Base-by-base conservation (phyloP, 2,888 invertebrate genomes). In the Odontothrips loti region DNA sequence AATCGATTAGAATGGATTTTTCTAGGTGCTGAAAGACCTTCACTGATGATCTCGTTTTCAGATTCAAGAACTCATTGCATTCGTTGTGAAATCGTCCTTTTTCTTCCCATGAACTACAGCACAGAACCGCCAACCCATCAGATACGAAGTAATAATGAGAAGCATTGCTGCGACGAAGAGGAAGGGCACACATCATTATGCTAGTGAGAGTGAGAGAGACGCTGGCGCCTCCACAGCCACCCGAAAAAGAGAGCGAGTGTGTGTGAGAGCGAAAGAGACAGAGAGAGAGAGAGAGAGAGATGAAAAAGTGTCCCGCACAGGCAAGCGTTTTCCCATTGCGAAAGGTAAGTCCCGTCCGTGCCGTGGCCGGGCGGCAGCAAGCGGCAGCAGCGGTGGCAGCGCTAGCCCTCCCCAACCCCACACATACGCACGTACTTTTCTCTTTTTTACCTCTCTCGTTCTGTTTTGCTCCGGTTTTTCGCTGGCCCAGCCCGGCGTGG, bases 381-480 rank as follows among this genome's bases (percentile, higher is more conserved):
- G 20, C 68, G 23, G 23, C 34, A 43, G 34, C 34, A 2, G n/a
- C 68, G 17, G 20, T 68, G 9, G 68, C 27, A 27, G 9, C 11
- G 23, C 68, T 27, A 75, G 17, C 58, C 58, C 58, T 17, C 68
- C 10, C 20, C 68, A 23, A 9, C 23, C 68, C 4, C 68, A 75
- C 68, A 75, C 68, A 27, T 27, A 75, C 68, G 27, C 68, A 27
- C 27, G 3, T 27, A 58, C 68, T 75, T 75, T 75, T 27, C 68
- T 75, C 68, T 75, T 75, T 75, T 75, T 75, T 75, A 27, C 68
- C 68, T 75, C 27, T 75, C n/a, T 58, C 58, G 58, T 58, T 58
- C 68, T 75, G 68, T 75, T 75, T 75, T 75, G 68, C 68, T 75
- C 68, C 68, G 68, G 68, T 75, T 75, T 75, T 75, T 75, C 68